A percentile compares a stretch with the other conserved stretches of the same genome.
Evolutionary conservation across 2,113 vertebrate species (phyloP).

Genomic region (Laticauda laticaudata): DNA sequence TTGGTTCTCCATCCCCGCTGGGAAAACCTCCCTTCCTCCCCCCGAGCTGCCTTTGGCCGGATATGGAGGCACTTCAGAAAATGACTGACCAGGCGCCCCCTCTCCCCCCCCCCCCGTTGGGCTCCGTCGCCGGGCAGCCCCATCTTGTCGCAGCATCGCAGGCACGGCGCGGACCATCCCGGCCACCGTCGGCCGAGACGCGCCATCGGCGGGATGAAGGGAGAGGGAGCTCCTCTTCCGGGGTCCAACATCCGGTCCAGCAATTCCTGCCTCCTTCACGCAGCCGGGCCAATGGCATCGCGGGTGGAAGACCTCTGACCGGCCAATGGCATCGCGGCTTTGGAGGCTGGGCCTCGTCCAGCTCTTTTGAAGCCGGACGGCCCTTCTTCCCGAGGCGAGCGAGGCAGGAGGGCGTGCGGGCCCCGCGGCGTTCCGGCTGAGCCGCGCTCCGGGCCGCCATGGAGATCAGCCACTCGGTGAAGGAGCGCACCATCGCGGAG

Average conservation of each 20-base stretch:
- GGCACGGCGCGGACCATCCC: too few relatives aligned
- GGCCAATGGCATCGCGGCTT: not conserved
- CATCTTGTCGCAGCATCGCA: too few relatives aligned
- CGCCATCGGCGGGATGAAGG: not conserved
- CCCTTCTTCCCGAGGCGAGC: not conserved
- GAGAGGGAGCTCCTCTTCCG: not conserved
- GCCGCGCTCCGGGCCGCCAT: constrained; percentile 25
- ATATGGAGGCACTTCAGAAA: not conserved
- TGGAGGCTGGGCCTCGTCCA: too few relatives aligned
- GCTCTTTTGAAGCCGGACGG: too few relatives aligned
- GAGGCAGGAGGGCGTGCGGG: too few relatives aligned
- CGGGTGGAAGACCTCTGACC: not conserved
- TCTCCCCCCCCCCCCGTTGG: too few relatives aligned
- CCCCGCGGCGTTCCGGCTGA: not conserved
- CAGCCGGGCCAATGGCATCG: not conserved
- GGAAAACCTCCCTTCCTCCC: too few relatives aligned
- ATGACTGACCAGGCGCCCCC: not conserved
- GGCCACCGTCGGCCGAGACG: not conserved
- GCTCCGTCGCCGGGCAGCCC: too few relatives aligned
- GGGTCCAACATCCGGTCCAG: not conserved
- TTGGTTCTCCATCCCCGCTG: too few relatives aligned
- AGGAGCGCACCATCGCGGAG: constrained; percentile 91
- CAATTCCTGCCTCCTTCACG: not conserved
- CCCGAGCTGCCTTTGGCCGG: not conserved
- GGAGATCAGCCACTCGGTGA: constrained; percentile 84